A percentile compares a stretch with the other conserved stretches of the same genome.
Evolutionary conservation across 2,113 vertebrate species (phyloP).

Genomic region (Stegastes partitus): DNA sequence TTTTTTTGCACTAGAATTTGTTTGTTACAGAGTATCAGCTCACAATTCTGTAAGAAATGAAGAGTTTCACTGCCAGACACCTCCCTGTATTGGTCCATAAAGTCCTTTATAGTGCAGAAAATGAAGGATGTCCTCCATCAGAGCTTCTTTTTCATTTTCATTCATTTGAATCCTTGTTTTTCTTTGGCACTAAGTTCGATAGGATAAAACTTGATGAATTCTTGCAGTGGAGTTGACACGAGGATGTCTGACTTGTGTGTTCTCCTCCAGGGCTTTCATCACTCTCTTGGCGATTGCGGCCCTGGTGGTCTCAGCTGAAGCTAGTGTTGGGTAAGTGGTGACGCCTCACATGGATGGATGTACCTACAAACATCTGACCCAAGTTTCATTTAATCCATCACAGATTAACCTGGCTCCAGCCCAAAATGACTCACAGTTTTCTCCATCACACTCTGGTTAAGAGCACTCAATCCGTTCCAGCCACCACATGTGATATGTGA

Average conservation of each 20-base stretch:
- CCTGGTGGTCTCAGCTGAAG: slow-evolving; percentile 62
- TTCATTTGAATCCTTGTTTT: neutral
- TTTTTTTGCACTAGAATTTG: too few species aligned
- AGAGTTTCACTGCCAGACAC: too few species aligned
- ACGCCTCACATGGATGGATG: neutral
- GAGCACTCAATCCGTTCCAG: neutral
- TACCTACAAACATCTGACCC: too few species aligned
- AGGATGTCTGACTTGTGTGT: neutral
- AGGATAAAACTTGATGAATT: too few species aligned
- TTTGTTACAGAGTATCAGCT: too few species aligned
- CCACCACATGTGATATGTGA: neutral
- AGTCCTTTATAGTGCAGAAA: too few species aligned
- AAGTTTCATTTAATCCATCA: neutral
- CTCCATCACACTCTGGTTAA: too few species aligned
- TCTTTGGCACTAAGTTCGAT: neutral
- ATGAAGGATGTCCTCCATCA: too few species aligned
- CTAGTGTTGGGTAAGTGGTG: slow-evolving; percentile 78
- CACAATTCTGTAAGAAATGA: too few species aligned
- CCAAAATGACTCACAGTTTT: too few species aligned
- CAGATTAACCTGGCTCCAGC: neutral
- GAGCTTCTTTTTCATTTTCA: too few species aligned
- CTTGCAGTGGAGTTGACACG: neutral
- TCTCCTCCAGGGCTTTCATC: slow-evolving; percentile 65
- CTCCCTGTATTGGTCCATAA: too few species aligned
- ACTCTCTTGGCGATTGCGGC: slow-evolving; percentile 44